These are phyloP conservation scores for Colossoma macropomum DNA, from an alignment of 2,113 vertebrate species.

Conservation along the genomic window DNA sequence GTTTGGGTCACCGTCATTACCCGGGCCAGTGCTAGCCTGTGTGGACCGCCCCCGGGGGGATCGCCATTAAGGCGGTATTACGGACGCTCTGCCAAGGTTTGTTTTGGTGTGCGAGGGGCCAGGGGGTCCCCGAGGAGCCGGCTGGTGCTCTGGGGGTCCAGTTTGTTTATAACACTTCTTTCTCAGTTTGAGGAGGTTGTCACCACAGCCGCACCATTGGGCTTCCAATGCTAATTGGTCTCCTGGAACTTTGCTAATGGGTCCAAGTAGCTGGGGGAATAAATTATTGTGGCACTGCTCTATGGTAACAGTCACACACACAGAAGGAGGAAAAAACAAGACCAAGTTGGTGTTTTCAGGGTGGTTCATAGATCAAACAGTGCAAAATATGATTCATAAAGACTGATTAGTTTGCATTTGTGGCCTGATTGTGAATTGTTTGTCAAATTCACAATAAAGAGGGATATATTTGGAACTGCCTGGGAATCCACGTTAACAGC, in stretches of 20 bases:
- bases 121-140: slow-evolving; percentile 69
- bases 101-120: slow-evolving; percentile 76
- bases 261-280: slow-evolving; percentile 80
- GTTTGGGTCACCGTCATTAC: slow-evolving; percentile 69
- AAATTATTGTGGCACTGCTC: slow-evolving; percentile 69
- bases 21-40: slow-evolving; percentile 67
- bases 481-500: no score
- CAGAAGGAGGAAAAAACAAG: slow-evolving; percentile 63
- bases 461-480: no score
- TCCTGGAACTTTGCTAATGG: slow-evolving; percentile 87
- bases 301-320: slow-evolving; percentile 72
- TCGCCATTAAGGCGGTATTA: slow-evolving; percentile 77
- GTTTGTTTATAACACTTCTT: slow-evolving; percentile 86
- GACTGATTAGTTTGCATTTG: slow-evolving; percentile 69
- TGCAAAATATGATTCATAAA: slow-evolving; percentile 78
- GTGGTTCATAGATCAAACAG: slow-evolving; percentile 71
- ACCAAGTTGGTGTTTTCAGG: slow-evolving; percentile 67
- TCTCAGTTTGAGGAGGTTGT: slow-evolving; percentile 84
- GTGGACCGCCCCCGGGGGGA: slow-evolving; percentile 71
- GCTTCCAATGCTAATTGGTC: slow-evolving; percentile 85
- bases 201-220: slow-evolving; percentile 78
- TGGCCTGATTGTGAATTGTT: slow-evolving; percentile 42
- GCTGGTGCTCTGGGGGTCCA: slow-evolving; percentile 82
- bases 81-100: slow-evolving; percentile 79
- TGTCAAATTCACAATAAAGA: no score